phyloP scores from a whole-genome alignment of 2,797 vertebrate species.

The Sparus aurata region DNA sequence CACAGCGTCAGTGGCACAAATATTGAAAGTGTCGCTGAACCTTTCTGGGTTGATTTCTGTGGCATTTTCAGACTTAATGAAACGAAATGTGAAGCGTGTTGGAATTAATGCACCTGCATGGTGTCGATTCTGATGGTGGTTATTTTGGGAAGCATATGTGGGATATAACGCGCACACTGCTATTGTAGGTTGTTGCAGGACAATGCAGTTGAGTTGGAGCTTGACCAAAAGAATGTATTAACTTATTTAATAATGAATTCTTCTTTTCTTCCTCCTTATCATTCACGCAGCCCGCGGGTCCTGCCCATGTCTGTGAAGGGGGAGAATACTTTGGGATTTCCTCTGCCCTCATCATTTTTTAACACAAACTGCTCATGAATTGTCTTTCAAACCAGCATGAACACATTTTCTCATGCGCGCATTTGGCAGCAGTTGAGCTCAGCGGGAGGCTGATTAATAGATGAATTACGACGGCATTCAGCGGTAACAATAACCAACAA shows the following conservation, averaged over 20 bases:
- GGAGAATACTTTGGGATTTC: background rate
- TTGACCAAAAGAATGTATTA: too few species aligned
- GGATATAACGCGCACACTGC: background rate
- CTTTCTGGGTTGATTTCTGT: background rate
- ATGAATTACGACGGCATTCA: background rate
- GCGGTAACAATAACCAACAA: background rate
- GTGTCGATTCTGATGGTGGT: background rate
- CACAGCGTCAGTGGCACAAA: conserved; percentile 2
- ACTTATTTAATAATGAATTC: too few species aligned
- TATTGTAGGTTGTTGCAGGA: background rate
- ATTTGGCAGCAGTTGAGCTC: conserved; percentile 20
- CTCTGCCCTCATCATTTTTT: background rate
- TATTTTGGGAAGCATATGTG: background rate
- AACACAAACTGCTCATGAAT: conserved; percentile 1
- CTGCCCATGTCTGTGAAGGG: background rate
- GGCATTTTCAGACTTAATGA: conserved; percentile 36
- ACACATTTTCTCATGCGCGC: background rate
- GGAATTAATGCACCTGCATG: background rate
- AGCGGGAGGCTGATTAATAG: conserved; percentile 42
- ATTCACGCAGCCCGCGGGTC: background rate
- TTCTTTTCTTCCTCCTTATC: background rate
- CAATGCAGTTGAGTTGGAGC: too few species aligned
- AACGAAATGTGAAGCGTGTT: conserved; percentile 18
- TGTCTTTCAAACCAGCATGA: conserved; percentile 7
- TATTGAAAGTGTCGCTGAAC: conserved; percentile 18